phyloP scores from a whole-genome alignment of 2,113 vertebrate genomes.

The Dendropsophus ebraccatus region DNA sequence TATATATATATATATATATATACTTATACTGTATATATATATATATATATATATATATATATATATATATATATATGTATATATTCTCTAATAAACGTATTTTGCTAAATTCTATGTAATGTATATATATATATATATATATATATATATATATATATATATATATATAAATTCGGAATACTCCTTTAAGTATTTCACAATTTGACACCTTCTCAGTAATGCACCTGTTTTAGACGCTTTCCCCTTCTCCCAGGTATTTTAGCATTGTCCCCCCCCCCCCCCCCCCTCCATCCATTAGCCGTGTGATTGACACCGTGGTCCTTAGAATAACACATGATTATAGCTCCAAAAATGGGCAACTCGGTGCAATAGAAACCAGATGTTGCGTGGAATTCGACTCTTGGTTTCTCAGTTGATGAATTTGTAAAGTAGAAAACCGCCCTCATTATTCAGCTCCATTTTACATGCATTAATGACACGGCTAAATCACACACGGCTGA shows the following conservation, averaged over 20 bases:
- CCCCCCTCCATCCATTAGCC: constrained; percentile 71
- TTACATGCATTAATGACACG: constrained; percentile 88
- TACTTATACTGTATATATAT: no score
- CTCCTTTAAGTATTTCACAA: constrained; percentile 7
- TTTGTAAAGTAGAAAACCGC: constrained; percentile 86
- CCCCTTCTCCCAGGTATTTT: constrained; percentile 83
- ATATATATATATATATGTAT: no score
- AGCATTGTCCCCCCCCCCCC: constrained; percentile 76
- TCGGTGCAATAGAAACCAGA: constrained; percentile 89
- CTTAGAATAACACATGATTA: constrained; percentile 93
- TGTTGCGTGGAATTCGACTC: constrained; percentile 81
- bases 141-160: no score
- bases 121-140: no score
- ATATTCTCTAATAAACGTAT: no score
- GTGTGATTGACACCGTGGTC: constrained; percentile 87
- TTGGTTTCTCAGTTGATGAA: constrained; percentile 86
- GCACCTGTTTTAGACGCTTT: constrained; percentile 82
- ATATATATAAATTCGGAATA: no score
- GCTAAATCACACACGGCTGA: constrained; percentile 85
- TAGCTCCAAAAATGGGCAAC: constrained; percentile 90
- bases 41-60: no score
- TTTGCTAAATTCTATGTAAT: no score
- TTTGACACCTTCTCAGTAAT: constrained; percentile 70
- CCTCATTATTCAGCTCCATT: constrained; percentile 87
- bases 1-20: no score